Evolutionary conservation across 1,140 invertebrate genomes (phyloP).

Genomic region (Akabosia matsudoensis): DNA sequence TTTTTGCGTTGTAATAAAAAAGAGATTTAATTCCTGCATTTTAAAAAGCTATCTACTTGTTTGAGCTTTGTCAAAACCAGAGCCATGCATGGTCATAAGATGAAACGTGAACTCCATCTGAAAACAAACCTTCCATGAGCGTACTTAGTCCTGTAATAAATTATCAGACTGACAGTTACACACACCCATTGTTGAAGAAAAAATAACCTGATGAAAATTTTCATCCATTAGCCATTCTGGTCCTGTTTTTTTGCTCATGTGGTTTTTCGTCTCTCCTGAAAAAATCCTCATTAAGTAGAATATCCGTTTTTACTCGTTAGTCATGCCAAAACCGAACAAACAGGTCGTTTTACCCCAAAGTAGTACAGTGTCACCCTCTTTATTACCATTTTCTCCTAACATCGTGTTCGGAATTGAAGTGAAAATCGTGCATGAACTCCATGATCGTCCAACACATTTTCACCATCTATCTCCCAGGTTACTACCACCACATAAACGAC

Average conservation of each 20-base stretch:
- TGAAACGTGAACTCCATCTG: conserved; percentile 10
- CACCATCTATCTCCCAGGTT: neutral
- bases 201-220: conserved; percentile 25
- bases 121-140: conserved; percentile 12
- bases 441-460: neutral
- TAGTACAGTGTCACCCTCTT: neutral
- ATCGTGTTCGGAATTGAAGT: conserved; percentile 5
- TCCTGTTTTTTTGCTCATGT: neutral
- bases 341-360: neutral
- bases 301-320: no score
- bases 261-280: conserved; percentile 1
- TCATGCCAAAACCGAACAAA: neutral
- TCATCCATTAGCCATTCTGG: conserved; percentile 19
- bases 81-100: neutral
- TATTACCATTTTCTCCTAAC: conserved; percentile 1
- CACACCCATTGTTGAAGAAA: conserved; percentile 13
- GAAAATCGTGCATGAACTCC: conserved; percentile 15
- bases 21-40: no score
- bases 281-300: no score
- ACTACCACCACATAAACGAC: neutral
- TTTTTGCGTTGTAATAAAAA: conserved; percentile 1
- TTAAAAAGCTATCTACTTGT: conserved; percentile 22
- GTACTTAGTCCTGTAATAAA: conserved; percentile 15
- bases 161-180: conserved; percentile 20
- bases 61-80: conserved; percentile 11